Evolutionary conservation across 2,888 invertebrate genomes (phyloP).

Genomic region (Tetropium fuscum): DNA sequence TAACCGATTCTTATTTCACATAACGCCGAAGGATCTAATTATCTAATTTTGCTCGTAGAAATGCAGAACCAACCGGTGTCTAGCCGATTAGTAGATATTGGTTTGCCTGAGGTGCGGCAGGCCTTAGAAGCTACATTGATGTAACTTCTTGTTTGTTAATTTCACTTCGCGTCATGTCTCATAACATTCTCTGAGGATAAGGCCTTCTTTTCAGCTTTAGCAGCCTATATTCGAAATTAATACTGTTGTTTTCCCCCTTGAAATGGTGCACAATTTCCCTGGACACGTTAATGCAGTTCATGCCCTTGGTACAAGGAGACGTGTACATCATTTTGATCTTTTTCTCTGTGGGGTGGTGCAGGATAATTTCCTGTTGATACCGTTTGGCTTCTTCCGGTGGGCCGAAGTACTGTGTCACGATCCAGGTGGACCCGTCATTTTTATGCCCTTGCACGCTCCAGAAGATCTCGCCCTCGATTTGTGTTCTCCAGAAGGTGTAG

Average conservation of each 20-base stretch:
- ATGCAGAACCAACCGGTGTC: too few species aligned
- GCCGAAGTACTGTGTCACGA: conserved; percentile 61
- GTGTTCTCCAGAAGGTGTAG: conserved; percentile 63
- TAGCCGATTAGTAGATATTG: too few species aligned
- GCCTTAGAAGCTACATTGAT: too few species aligned
- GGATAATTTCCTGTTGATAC: conserved; percentile 59
- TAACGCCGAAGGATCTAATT: too few species aligned
- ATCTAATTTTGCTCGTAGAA: too few species aligned
- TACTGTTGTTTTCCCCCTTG: conserved; percentile 57
- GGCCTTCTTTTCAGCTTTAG: conserved; percentile 55
- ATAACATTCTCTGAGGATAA: conserved; percentile 52
- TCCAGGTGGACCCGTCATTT: conserved; percentile 57
- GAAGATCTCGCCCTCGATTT: conserved; percentile 60
- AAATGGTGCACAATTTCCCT: conserved; percentile 59
- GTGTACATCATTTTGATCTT: conserved; percentile 61
- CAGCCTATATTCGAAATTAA: conserved; percentile 60
- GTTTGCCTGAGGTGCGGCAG: too few species aligned
- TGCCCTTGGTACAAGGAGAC: conserved; percentile 56
- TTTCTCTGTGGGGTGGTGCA: conserved; percentile 60
- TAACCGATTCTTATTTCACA: too few species aligned
- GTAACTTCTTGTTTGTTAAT: too few species aligned
- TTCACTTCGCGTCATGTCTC: conserved; percentile 1
- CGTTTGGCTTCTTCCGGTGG: conserved; percentile 53
- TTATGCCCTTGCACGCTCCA: conserved; percentile 64
- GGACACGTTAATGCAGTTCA: conserved; percentile 60